These are phyloP conservation scores for Cataglyphis hispanica DNA, from an alignment of 1,140 invertebrate species.

Conservation along the genomic window DNA sequence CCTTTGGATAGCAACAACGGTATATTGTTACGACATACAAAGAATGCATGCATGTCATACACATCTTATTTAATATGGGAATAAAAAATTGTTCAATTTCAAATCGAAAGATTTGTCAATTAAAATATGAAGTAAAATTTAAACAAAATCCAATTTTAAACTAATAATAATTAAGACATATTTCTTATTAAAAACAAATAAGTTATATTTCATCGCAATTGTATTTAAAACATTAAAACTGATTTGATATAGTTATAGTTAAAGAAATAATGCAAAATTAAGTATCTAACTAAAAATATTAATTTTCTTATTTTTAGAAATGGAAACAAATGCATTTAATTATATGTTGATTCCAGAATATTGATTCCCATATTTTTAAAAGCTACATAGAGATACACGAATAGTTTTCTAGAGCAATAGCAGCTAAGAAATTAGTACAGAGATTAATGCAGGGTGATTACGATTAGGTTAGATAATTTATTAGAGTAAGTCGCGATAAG, in stretches of 20 bases:
- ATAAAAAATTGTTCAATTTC: conserved; percentile 29
- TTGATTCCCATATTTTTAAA: conserved; percentile 49
- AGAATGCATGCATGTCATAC: conserved; percentile 51
- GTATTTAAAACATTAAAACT: not conserved
- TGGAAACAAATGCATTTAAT: not conserved
- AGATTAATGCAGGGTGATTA: conserved; percentile 33
- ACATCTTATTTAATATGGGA: conserved; percentile 42
- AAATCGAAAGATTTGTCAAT: not conserved
- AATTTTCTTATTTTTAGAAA: not conserved
- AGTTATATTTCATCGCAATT: not conserved
- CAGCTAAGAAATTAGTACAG: conserved; percentile 40
- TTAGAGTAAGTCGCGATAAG: conserved; percentile 50
- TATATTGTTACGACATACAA: conserved; percentile 25
- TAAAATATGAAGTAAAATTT: not conserved
- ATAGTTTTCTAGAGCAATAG: conserved; percentile 48
- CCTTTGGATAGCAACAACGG: conserved; percentile 32
- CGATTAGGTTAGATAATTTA: not conserved
- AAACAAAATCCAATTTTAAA: not conserved
- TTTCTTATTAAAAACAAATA: not conserved
- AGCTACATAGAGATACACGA: conserved; percentile 41
- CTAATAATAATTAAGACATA: not conserved
- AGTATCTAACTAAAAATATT: not conserved
- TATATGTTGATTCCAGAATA: not conserved
- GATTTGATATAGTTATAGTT: not conserved
- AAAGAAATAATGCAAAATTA: not conserved